Conservation (phyloP, 2,888 invertebrate species). For the Polydrusus tereticollis region DNA sequence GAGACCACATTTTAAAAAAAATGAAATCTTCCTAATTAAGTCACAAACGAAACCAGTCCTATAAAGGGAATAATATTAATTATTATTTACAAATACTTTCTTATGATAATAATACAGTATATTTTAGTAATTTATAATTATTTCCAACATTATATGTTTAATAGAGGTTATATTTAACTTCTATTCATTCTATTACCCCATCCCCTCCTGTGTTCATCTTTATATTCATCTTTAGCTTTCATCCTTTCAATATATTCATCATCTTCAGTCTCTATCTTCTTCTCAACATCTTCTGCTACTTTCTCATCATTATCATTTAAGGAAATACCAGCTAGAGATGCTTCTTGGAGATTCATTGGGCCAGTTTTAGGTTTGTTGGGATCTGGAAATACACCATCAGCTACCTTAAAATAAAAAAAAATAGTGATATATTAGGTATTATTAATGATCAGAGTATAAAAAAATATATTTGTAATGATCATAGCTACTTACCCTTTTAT, state of each 20-base stretch:
- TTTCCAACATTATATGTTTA: slow-evolving; percentile 1
- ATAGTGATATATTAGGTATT: neutral
- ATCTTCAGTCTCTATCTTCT: slow-evolving; percentile 79
- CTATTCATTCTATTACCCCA: slow-evolving; percentile 89
- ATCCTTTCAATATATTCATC: slow-evolving; percentile 75
- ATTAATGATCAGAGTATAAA: neutral
- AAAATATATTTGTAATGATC: neutral
- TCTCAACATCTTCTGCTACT: slow-evolving; percentile 75
- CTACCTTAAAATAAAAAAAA: slow-evolving; percentile 43
- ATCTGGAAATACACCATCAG: slow-evolving; percentile 70
- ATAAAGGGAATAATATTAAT: neutral
- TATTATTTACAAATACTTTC: neutral
- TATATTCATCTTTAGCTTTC: slow-evolving; percentile 87
- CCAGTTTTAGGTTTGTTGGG: slow-evolving; percentile 63
- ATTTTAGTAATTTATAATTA: neutral
- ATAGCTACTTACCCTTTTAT: slow-evolving; percentile 73
- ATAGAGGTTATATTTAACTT: slow-evolving; percentile 70
- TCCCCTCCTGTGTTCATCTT: slow-evolving; percentile 88
- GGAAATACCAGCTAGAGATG: slow-evolving; percentile 61
- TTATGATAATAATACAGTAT: neutral
- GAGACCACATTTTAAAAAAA: too few relatives aligned
- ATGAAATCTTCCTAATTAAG: too few relatives aligned
- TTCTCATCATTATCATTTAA: slow-evolving; percentile 70
- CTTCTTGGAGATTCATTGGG: slow-evolving; percentile 62
- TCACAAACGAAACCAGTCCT: too few relatives aligned